Base-by-base conservation (phyloP, 1,140 invertebrate species). In the Listronotus bonariensis region DNA sequence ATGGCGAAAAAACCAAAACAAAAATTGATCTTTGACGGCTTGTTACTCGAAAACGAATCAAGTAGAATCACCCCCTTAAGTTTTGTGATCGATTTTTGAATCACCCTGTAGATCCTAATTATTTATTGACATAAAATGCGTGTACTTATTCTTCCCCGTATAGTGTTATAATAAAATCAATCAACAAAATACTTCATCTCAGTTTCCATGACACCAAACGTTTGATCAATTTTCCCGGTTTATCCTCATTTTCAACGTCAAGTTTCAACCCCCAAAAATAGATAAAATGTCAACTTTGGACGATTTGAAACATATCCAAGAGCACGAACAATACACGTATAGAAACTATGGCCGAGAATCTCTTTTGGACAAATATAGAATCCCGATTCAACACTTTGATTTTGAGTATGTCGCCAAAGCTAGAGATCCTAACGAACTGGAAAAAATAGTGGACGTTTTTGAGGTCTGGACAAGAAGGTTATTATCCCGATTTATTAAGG, bases 401-500 rank as follows among this genome's bases (percentile, higher is more conserved):
- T 88, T 84, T 70, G 77, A 74, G 17, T 87, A 87, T 56, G 78
- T 89, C 26, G 72, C 81, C 8, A 76, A 75, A 17, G 87, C 86
- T 54, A 74, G 61, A 15, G 76, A 87, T 73, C 73, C 70, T 0
- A 82, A 80, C 48, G 82, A 84, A 75, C 69, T 88, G 54, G 86
- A 88, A 72, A 83, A 77, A 68, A 88, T 89, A 17, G 68, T 88
- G 6, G 75, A 79, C 45, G 82, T 88, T 38, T n/a, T 73, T 88
- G 14, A 79, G 82, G 61, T 89, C 87, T 34, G 86, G 87, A n/a
- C 84, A 89, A 76, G 88, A 89, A 79, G 88, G 88, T 1, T 74
- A 76, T 59, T 89, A 80, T 78, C 87, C 87, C 7, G 82, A 88
- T 58, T 76, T 89, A 34, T 76, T 78, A 0, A 79, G 75, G 36